phyloP scores from a whole-genome alignment of 2,888 invertebrate species.

The Drosophila lacicola region DNA sequence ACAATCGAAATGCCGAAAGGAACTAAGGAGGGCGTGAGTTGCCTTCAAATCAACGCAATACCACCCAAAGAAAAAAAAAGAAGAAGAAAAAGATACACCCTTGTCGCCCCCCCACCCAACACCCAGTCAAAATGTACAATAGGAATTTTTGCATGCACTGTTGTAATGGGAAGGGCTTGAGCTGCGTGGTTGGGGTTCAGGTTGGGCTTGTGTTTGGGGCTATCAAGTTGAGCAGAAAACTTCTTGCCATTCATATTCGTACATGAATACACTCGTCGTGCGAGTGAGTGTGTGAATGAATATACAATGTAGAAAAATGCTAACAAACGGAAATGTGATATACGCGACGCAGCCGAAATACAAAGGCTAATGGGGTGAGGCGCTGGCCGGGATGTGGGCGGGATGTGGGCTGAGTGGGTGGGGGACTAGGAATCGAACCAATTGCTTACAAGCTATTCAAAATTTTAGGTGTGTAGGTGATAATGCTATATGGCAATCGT shows the following conservation, averaged over 20 bases:
- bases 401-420: not conserved
- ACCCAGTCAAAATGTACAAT: conserved; percentile 59
- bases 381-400: not conserved
- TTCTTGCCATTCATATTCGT: conserved; percentile 66
- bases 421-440: conserved; percentile 47
- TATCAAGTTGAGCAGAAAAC: conserved; percentile 80
- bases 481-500: conserved; percentile 69
- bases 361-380: conserved; percentile 65
- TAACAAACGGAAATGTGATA: conserved; percentile 79
- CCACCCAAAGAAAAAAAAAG: conserved; percentile 1
- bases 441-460: conserved; percentile 64
- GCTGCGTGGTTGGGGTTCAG: conserved; percentile 18
- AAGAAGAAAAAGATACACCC: conserved; percentile 27
- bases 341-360: conserved; percentile 69
- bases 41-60: conserved; percentile 67
- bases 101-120: conserved; percentile 25
- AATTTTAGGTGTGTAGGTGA: conserved; percentile 56
- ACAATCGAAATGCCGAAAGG: conserved; percentile 49
- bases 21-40: conserved; percentile 63
- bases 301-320: conserved; percentile 69
- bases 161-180: conserved; percentile 39
- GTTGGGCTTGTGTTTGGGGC: conserved; percentile 47
- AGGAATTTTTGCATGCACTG: conserved; percentile 57
- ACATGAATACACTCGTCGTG: conserved; percentile 44
- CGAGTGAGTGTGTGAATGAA: conserved; percentile 54